These are phyloP conservation scores for Amblyopsis rosae DNA, from an alignment of 2,113 vertebrate genomes.

Conservation along the genomic window DNA sequence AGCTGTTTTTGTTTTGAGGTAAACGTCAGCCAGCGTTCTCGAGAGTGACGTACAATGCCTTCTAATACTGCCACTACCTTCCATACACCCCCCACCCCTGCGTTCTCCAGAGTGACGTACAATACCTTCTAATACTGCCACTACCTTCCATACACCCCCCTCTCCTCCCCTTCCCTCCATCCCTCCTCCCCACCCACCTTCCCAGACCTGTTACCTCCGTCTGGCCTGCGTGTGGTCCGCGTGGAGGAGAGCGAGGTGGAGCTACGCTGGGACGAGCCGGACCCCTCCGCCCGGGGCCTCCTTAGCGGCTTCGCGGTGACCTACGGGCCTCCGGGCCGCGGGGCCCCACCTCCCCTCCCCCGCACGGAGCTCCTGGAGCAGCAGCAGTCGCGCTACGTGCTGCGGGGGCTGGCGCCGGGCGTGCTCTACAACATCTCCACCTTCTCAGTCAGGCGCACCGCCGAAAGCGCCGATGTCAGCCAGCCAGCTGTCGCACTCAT, in stretches of 20 bases:
- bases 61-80: too few relatives aligned
- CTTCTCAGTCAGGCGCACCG: conserved; percentile 90
- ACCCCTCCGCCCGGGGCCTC: conserved; percentile 76
- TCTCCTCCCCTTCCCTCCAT: too few relatives aligned
- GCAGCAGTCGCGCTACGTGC: conserved; percentile 84
- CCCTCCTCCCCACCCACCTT: neutral
- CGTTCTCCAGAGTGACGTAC: too few relatives aligned
- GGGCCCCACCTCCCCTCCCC: conserved; percentile 61
- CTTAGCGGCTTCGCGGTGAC: conserved; percentile 92
- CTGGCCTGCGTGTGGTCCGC: conserved; percentile 88
- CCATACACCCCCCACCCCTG: too few relatives aligned
- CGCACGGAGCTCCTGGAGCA: conserved; percentile 91
- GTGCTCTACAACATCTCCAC: conserved; percentile 95
- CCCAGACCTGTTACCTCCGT: conserved; percentile 93
- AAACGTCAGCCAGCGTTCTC: too few relatives aligned
- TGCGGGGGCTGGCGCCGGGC: conserved; percentile 86
- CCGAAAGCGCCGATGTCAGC: conserved; percentile 93
- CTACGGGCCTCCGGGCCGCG: conserved; percentile 83
- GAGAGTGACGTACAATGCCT: too few relatives aligned
- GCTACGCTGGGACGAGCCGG: conserved; percentile 89
- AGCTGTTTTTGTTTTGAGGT: too few relatives aligned
- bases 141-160: too few relatives aligned
- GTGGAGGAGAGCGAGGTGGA: conserved; percentile 92
- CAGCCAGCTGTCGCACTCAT: conserved; percentile 85
- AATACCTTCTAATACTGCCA: too few relatives aligned